Conservation (phyloP, 2,797 vertebrate species). For the Lerista edwardsae region DNA sequence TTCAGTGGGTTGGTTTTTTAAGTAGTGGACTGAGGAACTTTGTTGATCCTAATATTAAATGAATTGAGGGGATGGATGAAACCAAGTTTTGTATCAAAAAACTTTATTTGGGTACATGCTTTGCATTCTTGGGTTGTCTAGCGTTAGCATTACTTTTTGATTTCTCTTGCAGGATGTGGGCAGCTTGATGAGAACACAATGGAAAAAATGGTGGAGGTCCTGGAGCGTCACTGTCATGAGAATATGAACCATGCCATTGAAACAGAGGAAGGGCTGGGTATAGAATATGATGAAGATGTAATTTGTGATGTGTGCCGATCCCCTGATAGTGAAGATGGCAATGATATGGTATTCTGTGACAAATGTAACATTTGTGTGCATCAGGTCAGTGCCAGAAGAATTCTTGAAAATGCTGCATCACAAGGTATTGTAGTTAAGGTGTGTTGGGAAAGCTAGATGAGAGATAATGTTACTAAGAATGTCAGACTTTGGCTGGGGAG, state of each 20-base stretch:
- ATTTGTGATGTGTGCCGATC: constrained; percentile 98
- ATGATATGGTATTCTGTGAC: constrained; percentile 99
- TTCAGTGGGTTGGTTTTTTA: no score
- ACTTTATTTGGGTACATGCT: no score
- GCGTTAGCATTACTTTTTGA: constrained; percentile 41
- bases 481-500: no score
- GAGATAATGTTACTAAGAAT: no score
- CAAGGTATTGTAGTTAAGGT: neutral
- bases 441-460: neutral
- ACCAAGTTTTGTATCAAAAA: neutral
- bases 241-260: constrained; percentile 98
- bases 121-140: neutral
- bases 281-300: constrained; percentile 97
- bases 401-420: neutral
- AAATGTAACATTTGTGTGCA: constrained; percentile 99
- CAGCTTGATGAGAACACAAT: constrained; percentile 91
- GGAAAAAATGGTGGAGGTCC: constrained; percentile 92
- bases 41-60: neutral
- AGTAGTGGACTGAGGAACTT: no score
- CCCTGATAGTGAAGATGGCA: constrained; percentile 97
- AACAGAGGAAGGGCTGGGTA: constrained; percentile 95
- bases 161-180: constrained; percentile 81
- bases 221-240: constrained; percentile 94
- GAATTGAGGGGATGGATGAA: neutral
- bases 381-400: constrained; percentile 83